phyloP scores from a whole-genome alignment of 2,113 vertebrate species.

The Lepus europaeus region DNA sequence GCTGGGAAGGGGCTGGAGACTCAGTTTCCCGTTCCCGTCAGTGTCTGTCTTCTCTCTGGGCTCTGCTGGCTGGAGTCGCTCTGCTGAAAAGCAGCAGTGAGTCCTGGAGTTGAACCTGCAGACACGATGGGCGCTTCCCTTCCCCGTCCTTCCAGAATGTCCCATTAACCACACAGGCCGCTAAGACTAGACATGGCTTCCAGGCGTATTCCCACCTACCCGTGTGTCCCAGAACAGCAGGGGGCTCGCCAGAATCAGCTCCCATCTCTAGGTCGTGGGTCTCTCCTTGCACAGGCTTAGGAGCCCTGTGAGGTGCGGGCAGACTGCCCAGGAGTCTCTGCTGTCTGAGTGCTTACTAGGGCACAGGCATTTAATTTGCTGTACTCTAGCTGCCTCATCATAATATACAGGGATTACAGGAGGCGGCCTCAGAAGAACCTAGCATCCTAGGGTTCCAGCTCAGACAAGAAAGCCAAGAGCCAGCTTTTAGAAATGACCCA shows the following conservation, averaged over 20 bases:
- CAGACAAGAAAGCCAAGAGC: not conserved
- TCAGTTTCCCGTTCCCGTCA: not conserved
- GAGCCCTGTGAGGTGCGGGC: accelerated
- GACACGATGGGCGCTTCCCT: not conserved
- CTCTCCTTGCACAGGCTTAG: not conserved
- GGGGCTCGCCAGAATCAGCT: not conserved
- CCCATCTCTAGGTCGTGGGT: not conserved
- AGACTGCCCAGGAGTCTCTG: not conserved
- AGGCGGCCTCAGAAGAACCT: not conserved
- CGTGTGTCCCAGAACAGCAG: not conserved
- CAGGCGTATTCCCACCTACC: not conserved
- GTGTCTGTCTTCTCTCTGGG: not conserved
- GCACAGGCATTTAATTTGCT: not conserved
- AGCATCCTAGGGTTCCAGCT: not conserved
- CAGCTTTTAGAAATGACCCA: not conserved
- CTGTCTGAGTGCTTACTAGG: not conserved
- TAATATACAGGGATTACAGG: not conserved
- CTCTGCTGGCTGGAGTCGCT: not conserved
- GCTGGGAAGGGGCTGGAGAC: not conserved
- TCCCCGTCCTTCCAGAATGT: not conserved
- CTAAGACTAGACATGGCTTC: too few relatives aligned
- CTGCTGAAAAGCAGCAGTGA: not conserved
- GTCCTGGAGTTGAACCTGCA: not conserved
- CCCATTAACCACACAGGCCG: too few relatives aligned
- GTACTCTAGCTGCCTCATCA: not conserved